Evolutionary conservation across 2,888 invertebrate species (phyloP).

Genomic region (Eupelmus urozonus): DNA sequence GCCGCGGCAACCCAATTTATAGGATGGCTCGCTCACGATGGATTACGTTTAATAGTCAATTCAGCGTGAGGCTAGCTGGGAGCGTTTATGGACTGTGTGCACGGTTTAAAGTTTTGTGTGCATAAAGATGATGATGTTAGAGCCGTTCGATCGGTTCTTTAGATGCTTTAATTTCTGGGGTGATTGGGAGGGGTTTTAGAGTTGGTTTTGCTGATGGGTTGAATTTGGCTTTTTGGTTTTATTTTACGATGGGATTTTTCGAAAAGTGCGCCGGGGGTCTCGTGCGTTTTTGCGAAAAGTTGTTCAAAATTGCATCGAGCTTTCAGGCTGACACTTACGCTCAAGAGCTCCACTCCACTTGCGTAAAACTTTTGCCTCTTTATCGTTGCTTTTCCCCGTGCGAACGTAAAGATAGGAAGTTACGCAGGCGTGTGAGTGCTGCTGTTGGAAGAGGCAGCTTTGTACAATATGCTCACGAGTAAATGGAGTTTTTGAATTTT

Average conservation of each 20-base stretch:
- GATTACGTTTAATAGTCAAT: constrained; percentile 26
- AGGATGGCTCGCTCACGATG: background rate
- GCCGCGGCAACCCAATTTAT: constrained; percentile 27
- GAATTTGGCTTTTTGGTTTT: too few species aligned
- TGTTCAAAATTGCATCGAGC: constrained; percentile 9
- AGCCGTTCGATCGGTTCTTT: too few species aligned
- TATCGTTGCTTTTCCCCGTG: background rate
- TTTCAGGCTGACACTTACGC: background rate
- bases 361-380: constrained; percentile 23
- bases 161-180: too few species aligned
- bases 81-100: constrained; percentile 4
- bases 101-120: constrained; percentile 5
- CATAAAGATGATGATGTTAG: too few species aligned
- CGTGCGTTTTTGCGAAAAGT: background rate
- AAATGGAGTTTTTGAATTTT: too few species aligned
- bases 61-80: background rate
- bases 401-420: background rate
- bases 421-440: too few species aligned
- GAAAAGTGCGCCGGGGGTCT: background rate
- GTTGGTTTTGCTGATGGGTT: background rate
- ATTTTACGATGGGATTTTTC: background rate
- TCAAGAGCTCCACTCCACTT: background rate
- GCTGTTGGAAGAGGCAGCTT: too few species aligned
- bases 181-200: too few species aligned
- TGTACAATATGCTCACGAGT: too few species aligned